phyloP scores from a whole-genome alignment of 2,888 invertebrate genomes.

The Nemapogon koenigi region DNA sequence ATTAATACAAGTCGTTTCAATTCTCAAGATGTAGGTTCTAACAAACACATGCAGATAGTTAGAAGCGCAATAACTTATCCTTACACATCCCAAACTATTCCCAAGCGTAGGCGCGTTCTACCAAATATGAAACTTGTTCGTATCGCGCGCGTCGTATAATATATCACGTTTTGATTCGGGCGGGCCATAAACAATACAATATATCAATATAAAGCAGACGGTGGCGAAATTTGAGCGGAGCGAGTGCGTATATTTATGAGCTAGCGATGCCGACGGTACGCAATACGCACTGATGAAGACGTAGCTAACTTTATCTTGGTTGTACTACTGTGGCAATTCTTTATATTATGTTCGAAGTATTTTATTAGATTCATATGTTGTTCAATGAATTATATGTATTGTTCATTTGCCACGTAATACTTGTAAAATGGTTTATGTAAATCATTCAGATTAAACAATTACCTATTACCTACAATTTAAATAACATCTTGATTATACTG shows the following conservation, averaged over 20 bases:
- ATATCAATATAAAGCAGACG: slow-evolving; percentile 65
- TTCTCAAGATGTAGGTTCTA: slow-evolving; percentile 1
- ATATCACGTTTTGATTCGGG: slow-evolving; percentile 65
- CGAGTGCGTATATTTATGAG: slow-evolving; percentile 59
- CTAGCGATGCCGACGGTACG: slow-evolving; percentile 22
- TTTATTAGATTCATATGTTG: no score
- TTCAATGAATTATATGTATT: no score
- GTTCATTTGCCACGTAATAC: no score
- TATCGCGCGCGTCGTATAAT: slow-evolving; percentile 53
- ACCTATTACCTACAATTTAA: no score
- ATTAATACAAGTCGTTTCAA: no score
- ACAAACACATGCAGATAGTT: slow-evolving; percentile 35
- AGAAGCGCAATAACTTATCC: slow-evolving; percentile 60
- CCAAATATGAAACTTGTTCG: slow-evolving; percentile 61
- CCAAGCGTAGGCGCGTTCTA: slow-evolving; percentile 35
- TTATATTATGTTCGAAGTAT: no score
- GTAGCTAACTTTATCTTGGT: slow-evolving; percentile 20
- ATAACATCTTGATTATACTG: no score
- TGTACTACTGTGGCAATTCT: background rate
- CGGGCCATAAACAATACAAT: slow-evolving; percentile 65
- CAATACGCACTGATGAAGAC: slow-evolving; percentile 21
- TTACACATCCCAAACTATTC: slow-evolving; percentile 58
- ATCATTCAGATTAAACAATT: no score
- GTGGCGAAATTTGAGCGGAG: slow-evolving; percentile 63
- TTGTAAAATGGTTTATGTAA: no score